Base-by-base conservation (phyloP, 2,113 vertebrate species). In the Panthera tigris region DNA sequence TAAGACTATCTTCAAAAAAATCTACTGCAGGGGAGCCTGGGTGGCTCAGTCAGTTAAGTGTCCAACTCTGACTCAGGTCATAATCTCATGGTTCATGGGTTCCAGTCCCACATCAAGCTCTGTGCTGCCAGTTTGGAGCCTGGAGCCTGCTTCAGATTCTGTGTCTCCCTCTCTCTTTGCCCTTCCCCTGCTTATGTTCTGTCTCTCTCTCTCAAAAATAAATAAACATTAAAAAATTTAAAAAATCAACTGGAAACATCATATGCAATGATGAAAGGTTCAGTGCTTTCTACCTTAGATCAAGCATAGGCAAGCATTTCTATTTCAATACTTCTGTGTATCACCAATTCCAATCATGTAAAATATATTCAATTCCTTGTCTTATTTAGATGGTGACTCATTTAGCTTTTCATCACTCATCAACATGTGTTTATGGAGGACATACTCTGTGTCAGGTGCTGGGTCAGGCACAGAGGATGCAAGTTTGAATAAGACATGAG, bases 321-420 rank as follows among this genome's bases (percentile, higher is more conserved):
- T 66, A n/a, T 9, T 33, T 85, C 33, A 66, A 13, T 33, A 85
- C 8, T 50, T 39, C 25, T 76, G 31, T 31, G n/a, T 79, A 69
- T 5, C 41, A 57, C 52, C 71, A 45, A 85, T 89, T 89, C 50
- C 71, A 84, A 89, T 73, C 61, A 63, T 85, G 63, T 41, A 73
- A 79, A 85, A 65, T 65, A 55, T 65, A 48, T 79, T 61, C 50
- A 14, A 36, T 96, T 73, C 65, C 73, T 91, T 81, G 33, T 19
- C 55, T 57, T 57, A 87, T 41, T 95, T 80, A 91, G n/a, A 36
- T 73, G 69, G 71, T 57, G 93, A 89, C 36, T 84, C 79, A 95
- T 63, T 83, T 31, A 73, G 11, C n/a, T 83, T 97, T 83, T 89
- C 41, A 55, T 93, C 85, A 73, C 65, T 80, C 85, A 85, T 45